Evolutionary conservation across 2,888 invertebrate genomes (phyloP), one percentile per base, ranked within the genome.

Genomic region (Stenolophus ochropezus): DNA sequence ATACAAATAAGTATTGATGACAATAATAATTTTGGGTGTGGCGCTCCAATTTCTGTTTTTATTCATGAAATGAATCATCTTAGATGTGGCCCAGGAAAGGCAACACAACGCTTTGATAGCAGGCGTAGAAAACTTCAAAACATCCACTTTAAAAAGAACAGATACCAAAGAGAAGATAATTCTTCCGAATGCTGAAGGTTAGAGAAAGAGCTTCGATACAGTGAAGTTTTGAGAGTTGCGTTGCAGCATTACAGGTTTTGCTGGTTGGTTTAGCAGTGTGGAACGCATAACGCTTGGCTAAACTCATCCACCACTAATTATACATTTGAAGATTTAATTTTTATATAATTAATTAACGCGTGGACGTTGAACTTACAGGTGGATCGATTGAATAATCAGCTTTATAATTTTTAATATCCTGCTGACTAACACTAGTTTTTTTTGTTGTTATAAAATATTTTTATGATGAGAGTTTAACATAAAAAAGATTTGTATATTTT

Each of bases 121-220:
- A 85, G 94, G 93, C 85, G 93, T 95, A 86, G 94, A 95, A 90
- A 93, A 92, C 87, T 97, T 97, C 91, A 93, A 95, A 90, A 88
- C 94, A 83, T 92, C 93, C 85, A 92, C 91, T 86, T 92, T 95
- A 89, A 95, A 94, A 90, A 93, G 94, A 88, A 94, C 95, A 74
- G 93, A 94, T 87, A 96, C 96, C 82, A 91, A 93, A 87, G 96
- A 96, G 92, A 96, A 96, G 92, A 93, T 94, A 86, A 91, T 95
- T 84, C 93, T 96, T 86, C 96, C 96, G 82, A 95, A 95, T 87
- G 95, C 96, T 87, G 92, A 96, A 94, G 96, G 96, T 96, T 92
- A 87, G 86, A 49, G 27, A 20, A 27, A 69, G 27, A 69, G 65
- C 65, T 69, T 69, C 65, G n/a, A 21, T 27, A 16, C 61, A 25